Conservation (phyloP, 2,888 invertebrate genomes). For the Microplitis manilae region DNA sequence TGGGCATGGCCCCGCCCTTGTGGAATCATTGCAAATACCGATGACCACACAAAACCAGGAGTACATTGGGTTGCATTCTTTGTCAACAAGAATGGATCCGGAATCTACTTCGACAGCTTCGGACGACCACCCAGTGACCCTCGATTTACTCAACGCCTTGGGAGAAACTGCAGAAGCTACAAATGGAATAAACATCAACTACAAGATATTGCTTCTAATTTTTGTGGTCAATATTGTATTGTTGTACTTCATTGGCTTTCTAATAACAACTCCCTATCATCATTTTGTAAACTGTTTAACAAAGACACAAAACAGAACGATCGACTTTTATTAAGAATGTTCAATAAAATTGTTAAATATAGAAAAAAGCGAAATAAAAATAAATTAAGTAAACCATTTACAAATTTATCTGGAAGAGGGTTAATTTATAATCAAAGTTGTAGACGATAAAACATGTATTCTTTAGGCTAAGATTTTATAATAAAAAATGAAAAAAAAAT, state of each 20-base stretch:
- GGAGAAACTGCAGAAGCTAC: conserved; percentile 4
- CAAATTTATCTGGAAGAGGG: too few relatives aligned
- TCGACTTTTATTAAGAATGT: background rate
- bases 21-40: conserved; percentile 39
- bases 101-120: conserved; percentile 42
- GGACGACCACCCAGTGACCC: conserved; percentile 29
- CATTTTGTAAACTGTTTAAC: background rate
- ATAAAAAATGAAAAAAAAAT: too few relatives aligned
- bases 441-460: too few relatives aligned
- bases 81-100: conserved; percentile 28
- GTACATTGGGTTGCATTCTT: conserved; percentile 46
- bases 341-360: background rate
- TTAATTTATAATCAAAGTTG: too few relatives aligned
- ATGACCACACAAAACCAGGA: conserved; percentile 40
- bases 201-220: conserved; percentile 1
- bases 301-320: background rate
- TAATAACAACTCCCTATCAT: background rate
- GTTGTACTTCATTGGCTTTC: background rate
- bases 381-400: too few relatives aligned
- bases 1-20: conserved; percentile 29
- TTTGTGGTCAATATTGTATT: conserved; percentile 13
- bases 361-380: too few relatives aligned
- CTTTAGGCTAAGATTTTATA: too few relatives aligned
- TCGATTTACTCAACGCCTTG: background rate
- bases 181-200: background rate